A percentile compares a stretch with the other conserved stretches of the same genome.
These are phyloP conservation scores for Callimorpha dominula DNA, from an alignment of 2,888 invertebrate genomes.

Conservation along the genomic window DNA sequence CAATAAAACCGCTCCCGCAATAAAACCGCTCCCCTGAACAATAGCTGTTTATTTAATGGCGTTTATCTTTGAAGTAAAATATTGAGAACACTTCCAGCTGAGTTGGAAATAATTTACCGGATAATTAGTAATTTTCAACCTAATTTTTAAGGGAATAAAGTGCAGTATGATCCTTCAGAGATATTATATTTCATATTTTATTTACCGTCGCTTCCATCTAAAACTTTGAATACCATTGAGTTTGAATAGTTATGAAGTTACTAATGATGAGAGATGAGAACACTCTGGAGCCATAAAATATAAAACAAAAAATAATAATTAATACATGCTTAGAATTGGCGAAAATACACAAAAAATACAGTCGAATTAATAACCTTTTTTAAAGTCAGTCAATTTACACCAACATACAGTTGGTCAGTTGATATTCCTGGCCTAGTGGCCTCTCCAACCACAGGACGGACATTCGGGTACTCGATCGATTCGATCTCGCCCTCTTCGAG, in stretches of 20 bases:
- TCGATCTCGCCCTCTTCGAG: too few relatives aligned
- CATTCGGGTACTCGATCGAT: too few relatives aligned
- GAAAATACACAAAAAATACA: neutral
- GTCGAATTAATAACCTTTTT: too few relatives aligned
- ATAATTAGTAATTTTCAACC: neutral
- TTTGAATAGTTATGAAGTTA: neutral
- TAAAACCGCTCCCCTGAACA: neutral
- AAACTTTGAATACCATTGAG: neutral
- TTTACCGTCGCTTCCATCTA: neutral
- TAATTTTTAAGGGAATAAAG: neutral
- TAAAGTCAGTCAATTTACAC: too few relatives aligned
- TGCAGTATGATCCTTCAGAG: neutral
- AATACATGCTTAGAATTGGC: neutral
- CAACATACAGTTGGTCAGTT: too few relatives aligned
- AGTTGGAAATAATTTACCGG: neutral
- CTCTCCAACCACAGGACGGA: too few relatives aligned
- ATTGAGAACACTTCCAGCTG: neutral
- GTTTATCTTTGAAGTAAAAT: constrained; percentile 3
- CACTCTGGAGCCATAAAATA: neutral
- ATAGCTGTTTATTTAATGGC: neutral
- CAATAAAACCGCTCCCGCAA: neutral
- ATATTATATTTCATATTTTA: neutral
- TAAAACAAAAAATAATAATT: neutral
- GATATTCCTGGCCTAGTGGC: too few relatives aligned
- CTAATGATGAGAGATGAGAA: neutral